Evolutionary conservation across 2,888 invertebrate genomes (phyloP).

Genomic region (Amaurobius ferox): DNA sequence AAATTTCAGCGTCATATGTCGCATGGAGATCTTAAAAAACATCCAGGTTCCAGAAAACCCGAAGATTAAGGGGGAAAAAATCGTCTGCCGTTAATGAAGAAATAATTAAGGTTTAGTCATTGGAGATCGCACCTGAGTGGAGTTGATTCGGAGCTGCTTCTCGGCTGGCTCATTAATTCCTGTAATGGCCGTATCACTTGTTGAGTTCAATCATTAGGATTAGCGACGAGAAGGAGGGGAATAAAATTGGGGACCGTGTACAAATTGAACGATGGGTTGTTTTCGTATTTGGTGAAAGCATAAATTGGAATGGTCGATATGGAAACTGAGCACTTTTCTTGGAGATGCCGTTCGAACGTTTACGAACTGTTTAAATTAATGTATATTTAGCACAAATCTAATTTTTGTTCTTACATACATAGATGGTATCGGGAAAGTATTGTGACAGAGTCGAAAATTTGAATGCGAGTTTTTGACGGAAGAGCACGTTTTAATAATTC

Average conservation of each 20-base stretch:
- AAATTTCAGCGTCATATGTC: background rate
- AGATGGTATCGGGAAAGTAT: too few relatives aligned
- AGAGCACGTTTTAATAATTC: too few relatives aligned
- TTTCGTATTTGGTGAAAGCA: too few relatives aligned
- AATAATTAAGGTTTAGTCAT: constrained; percentile 65
- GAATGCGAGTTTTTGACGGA: too few relatives aligned
- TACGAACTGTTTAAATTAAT: too few relatives aligned
- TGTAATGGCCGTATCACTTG: constrained; percentile 59
- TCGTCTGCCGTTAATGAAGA: constrained; percentile 49
- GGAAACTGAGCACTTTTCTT: too few relatives aligned
- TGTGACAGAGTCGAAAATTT: too few relatives aligned
- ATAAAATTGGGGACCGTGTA: background rate
- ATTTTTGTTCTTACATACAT: too few relatives aligned
- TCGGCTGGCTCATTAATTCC: constrained; percentile 51
- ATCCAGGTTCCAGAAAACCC: background rate
- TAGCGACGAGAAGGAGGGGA: background rate
- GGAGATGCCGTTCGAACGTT: too few relatives aligned
- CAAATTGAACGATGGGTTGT: background rate
- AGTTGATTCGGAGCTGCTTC: constrained; percentile 33
- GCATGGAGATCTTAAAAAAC: background rate
- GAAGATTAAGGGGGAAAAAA: constrained; percentile 31
- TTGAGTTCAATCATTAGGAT: constrained; percentile 41
- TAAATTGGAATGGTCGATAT: too few relatives aligned
- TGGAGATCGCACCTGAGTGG: constrained; percentile 29
- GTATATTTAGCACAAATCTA: too few relatives aligned